Percentiles rank a stretch among this genome's conserved stretches.
These are phyloP conservation scores for Auanema freiburgensis DNA, from an alignment of 2,888 invertebrate species.

Conservation along the genomic window DNA sequence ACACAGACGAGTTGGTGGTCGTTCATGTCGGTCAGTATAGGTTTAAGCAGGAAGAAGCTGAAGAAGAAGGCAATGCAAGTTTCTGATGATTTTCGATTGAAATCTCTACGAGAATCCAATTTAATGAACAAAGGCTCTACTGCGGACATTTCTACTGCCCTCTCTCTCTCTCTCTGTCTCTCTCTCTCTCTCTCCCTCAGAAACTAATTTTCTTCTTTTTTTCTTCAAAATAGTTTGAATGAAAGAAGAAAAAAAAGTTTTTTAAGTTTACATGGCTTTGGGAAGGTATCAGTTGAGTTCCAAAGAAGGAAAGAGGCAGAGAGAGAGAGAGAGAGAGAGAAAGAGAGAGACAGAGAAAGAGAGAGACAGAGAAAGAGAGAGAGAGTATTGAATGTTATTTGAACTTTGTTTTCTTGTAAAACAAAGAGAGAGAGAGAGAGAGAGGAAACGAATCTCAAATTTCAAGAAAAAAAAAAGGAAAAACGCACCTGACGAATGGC, in stretches of 20 bases:
- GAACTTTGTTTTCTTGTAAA: no score
- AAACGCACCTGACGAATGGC: no score
- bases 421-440: background rate
- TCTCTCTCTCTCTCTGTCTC: background rate
- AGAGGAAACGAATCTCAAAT: background rate
- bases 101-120: no score
- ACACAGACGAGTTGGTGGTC: no score
- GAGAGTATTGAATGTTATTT: no score
- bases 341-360: background rate
- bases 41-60: no score
- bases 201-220: background rate
- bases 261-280: background rate
- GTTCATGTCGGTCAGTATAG: no score
- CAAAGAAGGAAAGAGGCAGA: background rate
- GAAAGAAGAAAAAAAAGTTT: background rate
- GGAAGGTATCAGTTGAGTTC: background rate
- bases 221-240: background rate
- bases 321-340: background rate
- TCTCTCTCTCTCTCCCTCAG: conserved; percentile 3
- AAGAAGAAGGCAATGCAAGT: no score
- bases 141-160: no score
- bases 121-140: no score
- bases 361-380: background rate
- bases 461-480: no score
- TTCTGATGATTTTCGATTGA: no score